Evolutionary conservation across 2,888 invertebrate species (phyloP), one percentile per base, ranked within the genome.

Genomic region (Archaeoteleia sp.): DNA sequence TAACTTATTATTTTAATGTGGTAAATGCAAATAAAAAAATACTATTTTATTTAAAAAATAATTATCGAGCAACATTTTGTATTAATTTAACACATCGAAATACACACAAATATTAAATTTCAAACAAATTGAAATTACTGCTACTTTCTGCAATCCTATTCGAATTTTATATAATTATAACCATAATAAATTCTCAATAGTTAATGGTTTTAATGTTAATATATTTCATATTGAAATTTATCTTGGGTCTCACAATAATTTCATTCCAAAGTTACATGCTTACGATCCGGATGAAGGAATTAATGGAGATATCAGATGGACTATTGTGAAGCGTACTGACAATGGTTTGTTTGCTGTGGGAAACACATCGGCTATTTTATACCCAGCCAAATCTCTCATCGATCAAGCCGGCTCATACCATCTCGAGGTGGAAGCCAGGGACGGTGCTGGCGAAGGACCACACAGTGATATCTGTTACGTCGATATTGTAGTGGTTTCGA

Each of bases 231-330:
- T 29, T 45, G 6, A 5, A 20, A 29, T 35, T 34, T 30, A 32
- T 30, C 1, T n/a, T 37, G 1, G 9, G 5, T 27, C 9, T 34
- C 34, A n/a, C n/a, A n/a, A n/a, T n/a, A n/a, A n/a, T n/a, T n/a
- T n/a, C n/a, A n/a, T n/a, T n/a, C n/a, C n/a, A n/a, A n/a, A n/a
- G 79, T 90, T 97, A 0, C 88, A 91, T 67, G 96, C 96, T 0
- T 90, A 90, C 9, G 96, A 96, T 77, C 88, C 88, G 13, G 97
- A 97, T 77, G 90, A 91, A 48, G 95, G 94, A 1, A 78, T 89
- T 4, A 93, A 94, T 78, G 94, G 93, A 4, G 90, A 91, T 70
- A 89, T 97, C 23, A 88, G 89, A 51, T 97, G 95, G 81, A 88
- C 86, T 23, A 95, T 96, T 42, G 85, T 89, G 4, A 86, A 87